Percentiles rank a stretch among this genome's conserved stretches.
Conservation (phyloP, 2,797 vertebrate species). For the Hydrolagus colliei region DNA sequence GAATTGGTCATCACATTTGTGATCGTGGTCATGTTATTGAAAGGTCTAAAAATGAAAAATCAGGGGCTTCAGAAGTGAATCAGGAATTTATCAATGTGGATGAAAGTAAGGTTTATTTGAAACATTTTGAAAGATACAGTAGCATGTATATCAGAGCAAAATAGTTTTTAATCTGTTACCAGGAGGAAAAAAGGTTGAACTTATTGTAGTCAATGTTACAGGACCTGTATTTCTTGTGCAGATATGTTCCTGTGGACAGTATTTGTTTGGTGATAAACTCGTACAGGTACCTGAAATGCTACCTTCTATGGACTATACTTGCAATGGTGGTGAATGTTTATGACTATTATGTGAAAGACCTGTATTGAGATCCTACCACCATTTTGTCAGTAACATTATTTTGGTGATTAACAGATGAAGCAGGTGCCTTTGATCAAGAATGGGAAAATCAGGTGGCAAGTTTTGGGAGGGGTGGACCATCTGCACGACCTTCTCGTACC, state of each 20-base stretch:
- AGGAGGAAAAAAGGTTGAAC: background rate
- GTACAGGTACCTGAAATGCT: too few species aligned
- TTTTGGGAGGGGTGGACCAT: too few species aligned
- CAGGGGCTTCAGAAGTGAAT: conserved; percentile 78
- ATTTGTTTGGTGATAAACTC: too few species aligned
- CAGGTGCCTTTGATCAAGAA: conserved; percentile 74
- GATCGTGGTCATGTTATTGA: conserved; percentile 79
- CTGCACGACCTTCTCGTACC: too few species aligned
- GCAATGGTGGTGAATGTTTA: too few species aligned
- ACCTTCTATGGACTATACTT: too few species aligned
- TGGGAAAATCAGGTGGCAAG: conserved; percentile 68
- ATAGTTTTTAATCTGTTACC: background rate
- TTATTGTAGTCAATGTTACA: background rate
- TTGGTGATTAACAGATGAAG: conserved; percentile 64
- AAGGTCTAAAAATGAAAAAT: conserved; percentile 75
- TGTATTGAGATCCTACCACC: too few species aligned
- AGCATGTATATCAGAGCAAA: background rate
- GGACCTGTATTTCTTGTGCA: too few species aligned
- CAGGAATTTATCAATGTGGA: conserved; percentile 90
- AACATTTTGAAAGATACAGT: background rate
- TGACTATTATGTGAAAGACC: too few species aligned
- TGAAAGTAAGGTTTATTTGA: conserved; percentile 64
- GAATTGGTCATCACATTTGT: conserved; percentile 84
- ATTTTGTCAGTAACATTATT: background rate
- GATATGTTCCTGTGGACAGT: background rate